Evolutionary conservation across 2,888 invertebrate species (phyloP), one percentile per base, ranked within the genome.

Genomic region (Acanthosepion esculentum): DNA sequence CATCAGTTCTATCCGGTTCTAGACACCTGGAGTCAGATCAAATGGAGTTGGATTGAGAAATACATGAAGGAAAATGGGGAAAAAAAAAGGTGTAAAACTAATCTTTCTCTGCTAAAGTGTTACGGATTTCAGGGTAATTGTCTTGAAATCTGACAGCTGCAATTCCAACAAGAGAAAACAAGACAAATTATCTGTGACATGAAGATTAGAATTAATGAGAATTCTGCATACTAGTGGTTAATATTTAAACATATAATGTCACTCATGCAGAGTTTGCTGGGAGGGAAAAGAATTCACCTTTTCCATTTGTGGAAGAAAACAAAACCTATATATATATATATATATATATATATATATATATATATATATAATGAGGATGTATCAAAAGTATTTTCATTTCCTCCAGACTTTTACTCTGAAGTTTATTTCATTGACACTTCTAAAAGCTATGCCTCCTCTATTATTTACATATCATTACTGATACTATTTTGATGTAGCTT

Each of bases 121-220:
- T 78, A 78, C n/a, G 33, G 78, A 78, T 78, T 78, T n/a, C 12
- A 33, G 12, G 33, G n/a, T 78, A 78, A 78, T 78, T 78, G n/a
- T 78, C n/a, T 78, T 78, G n/a, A 33, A 78, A n/a, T 78, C 78
- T n/a, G 78, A 78, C 78, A 78, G n/a, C 78, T n/a, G 18, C n/a
- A 33, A 78, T n/a, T 78, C n/a, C n/a, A 78, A 78, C n/a, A 78
- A 78, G 78, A 78, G 15, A n/a, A 78, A 78, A 78, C n/a, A 78
- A 78, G 78, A 78, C n/a, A n/a, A 78, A 78, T 78, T 7, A 78
- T 78, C 78, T 15, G n/a, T 78, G 78, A 78, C n/a, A 78, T 33
- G n/a, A 78, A 78, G 78, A 78, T 78, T 78, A 78, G 78, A 78
- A 78, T 78, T 78, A 78, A 78, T 78, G 78, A 78, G 78, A n/a